Evolutionary conservation across 1,140 invertebrate genomes (phyloP).

Genomic region (Zaprionus camerounensis): DNA sequence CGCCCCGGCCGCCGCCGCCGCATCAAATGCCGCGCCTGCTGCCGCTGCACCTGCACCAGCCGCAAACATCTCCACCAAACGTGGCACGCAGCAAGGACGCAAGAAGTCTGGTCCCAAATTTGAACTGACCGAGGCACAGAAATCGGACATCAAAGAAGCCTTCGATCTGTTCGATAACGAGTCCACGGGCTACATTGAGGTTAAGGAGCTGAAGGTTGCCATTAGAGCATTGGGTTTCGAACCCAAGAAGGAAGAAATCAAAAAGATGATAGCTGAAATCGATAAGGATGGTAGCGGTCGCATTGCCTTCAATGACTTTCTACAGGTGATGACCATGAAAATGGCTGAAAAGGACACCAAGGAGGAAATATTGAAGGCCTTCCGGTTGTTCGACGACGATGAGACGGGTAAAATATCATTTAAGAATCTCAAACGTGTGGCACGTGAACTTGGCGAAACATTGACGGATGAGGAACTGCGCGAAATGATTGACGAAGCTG

Average conservation of each 20-base stretch:
- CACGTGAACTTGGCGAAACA: slow-evolving; percentile 96
- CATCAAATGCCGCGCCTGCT: slow-evolving; percentile 17
- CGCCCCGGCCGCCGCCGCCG: slow-evolving; percentile 10
- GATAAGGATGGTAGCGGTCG: slow-evolving; percentile 94
- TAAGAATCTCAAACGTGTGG: slow-evolving; percentile 97
- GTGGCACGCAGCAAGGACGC: slow-evolving; percentile 72
- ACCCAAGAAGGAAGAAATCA: slow-evolving; percentile 98
- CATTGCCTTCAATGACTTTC: slow-evolving; percentile 95
- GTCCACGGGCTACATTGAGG: slow-evolving; percentile 93
- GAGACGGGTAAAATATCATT: slow-evolving; percentile 97
- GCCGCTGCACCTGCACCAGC: no score
- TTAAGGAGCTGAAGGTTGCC: slow-evolving; percentile 96
- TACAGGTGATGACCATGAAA: slow-evolving; percentile 96
- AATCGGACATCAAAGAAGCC: slow-evolving; percentile 96
- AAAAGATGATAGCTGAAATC: slow-evolving; percentile 95
- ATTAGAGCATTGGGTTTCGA: slow-evolving; percentile 97
- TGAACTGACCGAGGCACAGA: slow-evolving; percentile 94
- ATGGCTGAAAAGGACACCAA: slow-evolving; percentile 98
- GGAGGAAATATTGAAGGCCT: slow-evolving; percentile 98
- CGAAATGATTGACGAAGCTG: slow-evolving; percentile 99
- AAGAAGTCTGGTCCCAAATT: slow-evolving; percentile 90
- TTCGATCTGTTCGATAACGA: slow-evolving; percentile 98
- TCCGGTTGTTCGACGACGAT: slow-evolving; percentile 97
- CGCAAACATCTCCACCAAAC: slow-evolving; percentile 28
- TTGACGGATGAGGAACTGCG: slow-evolving; percentile 97